A percentile compares a stretch with the other conserved stretches of the same genome.
Evolutionary conservation across 2,797 vertebrate species (phyloP).

Genomic region (Hafferia zeledoni): DNA sequence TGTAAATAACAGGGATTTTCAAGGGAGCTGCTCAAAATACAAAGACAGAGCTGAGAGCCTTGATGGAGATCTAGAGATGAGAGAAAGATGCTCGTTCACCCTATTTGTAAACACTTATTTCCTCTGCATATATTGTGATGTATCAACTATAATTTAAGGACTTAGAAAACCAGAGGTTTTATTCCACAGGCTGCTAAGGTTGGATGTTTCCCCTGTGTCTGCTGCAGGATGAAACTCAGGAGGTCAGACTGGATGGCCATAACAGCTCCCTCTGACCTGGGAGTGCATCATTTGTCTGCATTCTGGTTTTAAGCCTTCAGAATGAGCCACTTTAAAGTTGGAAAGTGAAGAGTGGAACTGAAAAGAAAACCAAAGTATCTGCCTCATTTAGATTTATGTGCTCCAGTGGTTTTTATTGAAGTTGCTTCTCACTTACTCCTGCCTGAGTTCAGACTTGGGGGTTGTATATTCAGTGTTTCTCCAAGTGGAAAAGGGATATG

Average conservation of each 20-base stretch:
- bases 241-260: not conserved
- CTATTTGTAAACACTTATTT: rapidly evolving
- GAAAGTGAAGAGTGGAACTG: not conserved
- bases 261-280: not conserved
- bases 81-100: not conserved
- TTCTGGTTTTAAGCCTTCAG: not conserved
- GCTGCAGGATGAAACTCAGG: not conserved
- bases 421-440: not conserved
- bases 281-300: not conserved
- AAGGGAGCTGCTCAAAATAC: not conserved
- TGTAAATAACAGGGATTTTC: not conserved
- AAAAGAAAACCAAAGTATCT: not conserved
- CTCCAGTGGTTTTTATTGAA: not conserved
- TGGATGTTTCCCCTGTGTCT: not conserved
- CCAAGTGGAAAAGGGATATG: not conserved
- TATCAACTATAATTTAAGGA: not conserved
- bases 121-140: rapidly evolving
- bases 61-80: not conserved
- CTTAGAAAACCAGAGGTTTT: rapidly evolving
- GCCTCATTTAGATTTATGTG: not conserved
- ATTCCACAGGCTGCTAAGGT: not conserved
- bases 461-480: not conserved
- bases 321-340: not conserved
- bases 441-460: not conserved
- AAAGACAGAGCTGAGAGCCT: not conserved